These are phyloP conservation scores for Ochotona curzoniae DNA, from an alignment of 2,113 vertebrate genomes.

Conservation along the genomic window DNA sequence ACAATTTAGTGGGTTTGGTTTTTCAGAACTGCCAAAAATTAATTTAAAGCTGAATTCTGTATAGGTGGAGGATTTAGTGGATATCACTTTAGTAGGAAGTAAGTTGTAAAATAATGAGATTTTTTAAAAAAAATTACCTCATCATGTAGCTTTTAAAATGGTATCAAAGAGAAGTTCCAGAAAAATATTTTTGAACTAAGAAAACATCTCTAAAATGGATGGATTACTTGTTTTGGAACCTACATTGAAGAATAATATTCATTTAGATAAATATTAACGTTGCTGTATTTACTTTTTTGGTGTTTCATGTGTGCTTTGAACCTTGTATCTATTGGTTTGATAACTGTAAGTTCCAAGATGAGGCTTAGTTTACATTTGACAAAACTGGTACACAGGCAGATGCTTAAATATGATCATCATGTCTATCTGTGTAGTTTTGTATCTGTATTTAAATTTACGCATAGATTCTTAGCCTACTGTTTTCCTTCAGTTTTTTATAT, in stretches of 20 bases:
- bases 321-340: background rate
- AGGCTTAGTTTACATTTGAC: slow-evolving; percentile 24
- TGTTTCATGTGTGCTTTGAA: slow-evolving; percentile 24
- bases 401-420: background rate
- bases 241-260: background rate
- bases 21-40: slow-evolving; percentile 17
- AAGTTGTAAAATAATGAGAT: background rate
- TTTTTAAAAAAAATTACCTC: background rate
- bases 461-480: background rate
- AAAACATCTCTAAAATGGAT: background rate
- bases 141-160: background rate
- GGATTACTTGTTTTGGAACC: background rate
- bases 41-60: slow-evolving; percentile 18
- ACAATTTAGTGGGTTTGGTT: background rate
- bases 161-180: background rate
- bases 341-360: slow-evolving; percentile 25
- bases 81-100: slow-evolving; percentile 25
- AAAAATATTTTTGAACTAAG: background rate
- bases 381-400: background rate
- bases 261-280: background rate
- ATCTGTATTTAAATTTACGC: background rate
- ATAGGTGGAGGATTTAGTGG: background rate
- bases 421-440: background rate
- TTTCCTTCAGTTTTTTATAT: slow-evolving; percentile 20
- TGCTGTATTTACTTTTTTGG: background rate